A percentile compares a stretch with the other conserved stretches of the same genome.
phyloP scores from a whole-genome alignment of 2,797 vertebrate genomes.

The Enteromius anoplus region DNA sequence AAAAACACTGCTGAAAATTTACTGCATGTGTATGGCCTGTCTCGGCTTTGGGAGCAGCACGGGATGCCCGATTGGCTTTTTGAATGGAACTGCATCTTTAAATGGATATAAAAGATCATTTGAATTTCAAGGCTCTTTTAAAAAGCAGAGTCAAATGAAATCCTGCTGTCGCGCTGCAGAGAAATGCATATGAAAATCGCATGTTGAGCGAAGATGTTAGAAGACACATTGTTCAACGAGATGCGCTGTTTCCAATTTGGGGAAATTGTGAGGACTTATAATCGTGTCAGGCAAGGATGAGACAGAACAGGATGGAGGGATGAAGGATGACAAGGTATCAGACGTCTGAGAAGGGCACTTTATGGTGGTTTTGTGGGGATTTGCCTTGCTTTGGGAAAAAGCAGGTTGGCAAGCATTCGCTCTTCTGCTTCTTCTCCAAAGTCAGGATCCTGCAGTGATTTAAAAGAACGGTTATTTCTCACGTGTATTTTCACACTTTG shows the following conservation, averaged over 20 bases:
- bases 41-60: background rate
- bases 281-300: conserved; percentile 6
- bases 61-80: conserved; percentile 22
- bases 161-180: conserved; percentile 57
- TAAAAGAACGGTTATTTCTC: background rate
- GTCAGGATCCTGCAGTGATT: too few species aligned
- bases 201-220: conserved; percentile 53
- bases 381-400: conserved; percentile 12
- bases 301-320: background rate
- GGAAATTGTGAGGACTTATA: background rate
- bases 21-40: conserved; percentile 7
- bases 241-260: conserved; percentile 31
- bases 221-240: conserved; percentile 52
- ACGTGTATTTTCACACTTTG: too few species aligned
- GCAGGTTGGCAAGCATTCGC: background rate
- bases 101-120: conserved; percentile 30
- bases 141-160: conserved; percentile 16
- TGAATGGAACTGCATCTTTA: conserved; percentile 21
- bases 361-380: conserved; percentile 11
- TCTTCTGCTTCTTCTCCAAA: conserved; percentile 8
- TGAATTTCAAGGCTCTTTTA: conserved; percentile 33
- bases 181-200: conserved; percentile 63
- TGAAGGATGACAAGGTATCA: conserved; percentile 4
- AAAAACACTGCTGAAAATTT: conserved; percentile 39
- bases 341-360: background rate